Conservation (phyloP, 2,797 vertebrate genomes). For the Hoplostethus atlanticus region DNA sequence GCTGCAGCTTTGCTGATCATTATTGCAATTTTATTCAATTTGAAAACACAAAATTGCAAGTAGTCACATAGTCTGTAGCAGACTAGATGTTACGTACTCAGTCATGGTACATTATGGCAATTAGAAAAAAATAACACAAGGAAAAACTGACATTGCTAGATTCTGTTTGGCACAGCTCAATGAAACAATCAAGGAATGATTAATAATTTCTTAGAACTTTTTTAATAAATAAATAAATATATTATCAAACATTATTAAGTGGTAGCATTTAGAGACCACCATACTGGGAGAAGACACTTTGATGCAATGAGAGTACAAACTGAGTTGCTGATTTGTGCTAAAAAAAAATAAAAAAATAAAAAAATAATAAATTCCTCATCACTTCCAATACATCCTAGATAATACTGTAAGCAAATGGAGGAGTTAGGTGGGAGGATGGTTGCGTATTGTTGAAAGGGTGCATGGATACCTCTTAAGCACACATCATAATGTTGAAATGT, state of each 20-base stretch:
- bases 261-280: not conserved
- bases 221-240: not conserved
- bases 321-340: constrained; percentile 22
- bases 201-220: not conserved
- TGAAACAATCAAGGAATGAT: not conserved
- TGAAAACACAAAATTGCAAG: constrained; percentile 23
- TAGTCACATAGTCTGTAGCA: constrained; percentile 18
- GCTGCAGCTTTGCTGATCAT: constrained; percentile 16
- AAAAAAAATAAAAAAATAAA: constrained; percentile 33
- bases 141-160: constrained; percentile 26
- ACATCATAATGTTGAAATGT: constrained; percentile 5
- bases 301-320: constrained; percentile 5
- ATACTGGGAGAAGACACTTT: not conserved
- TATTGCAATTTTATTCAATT: not conserved
- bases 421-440: constrained; percentile 8
- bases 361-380: constrained; percentile 45
- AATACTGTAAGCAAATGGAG: constrained; percentile 6
- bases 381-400: constrained; percentile 26
- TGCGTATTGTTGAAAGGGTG: constrained; percentile 8
- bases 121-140: constrained; percentile 27
- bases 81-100: constrained; percentile 33
- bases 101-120: constrained; percentile 25
- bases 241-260: not conserved
- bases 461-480: constrained; percentile 1
- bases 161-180: constrained; percentile 26